Percentiles rank a stretch among this genome's conserved stretches.
phyloP scores from a whole-genome alignment of 2,888 invertebrate species.

The Caenorhabditis becei region DNA sequence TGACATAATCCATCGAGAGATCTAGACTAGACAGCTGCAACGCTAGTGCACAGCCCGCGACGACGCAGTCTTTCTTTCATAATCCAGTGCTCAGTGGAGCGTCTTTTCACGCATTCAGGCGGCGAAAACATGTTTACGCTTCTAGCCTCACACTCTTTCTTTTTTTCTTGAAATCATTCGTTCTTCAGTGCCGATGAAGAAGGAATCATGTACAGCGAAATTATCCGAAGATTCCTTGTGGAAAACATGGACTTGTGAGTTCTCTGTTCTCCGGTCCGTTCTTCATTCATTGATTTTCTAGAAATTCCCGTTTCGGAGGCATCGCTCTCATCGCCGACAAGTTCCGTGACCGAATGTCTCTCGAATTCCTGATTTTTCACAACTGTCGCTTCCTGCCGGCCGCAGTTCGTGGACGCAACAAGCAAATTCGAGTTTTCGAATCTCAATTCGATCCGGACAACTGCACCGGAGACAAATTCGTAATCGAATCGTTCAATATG shows the following conservation, averaged over 20 bases:
- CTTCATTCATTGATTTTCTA: not conserved
- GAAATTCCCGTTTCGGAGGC: conserved; percentile 40
- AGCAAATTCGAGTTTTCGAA: conserved; percentile 39
- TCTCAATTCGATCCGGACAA: conserved; percentile 50
- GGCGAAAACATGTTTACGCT: not conserved
- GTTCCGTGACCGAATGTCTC: conserved; percentile 33
- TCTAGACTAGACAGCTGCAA: too few relatives aligned
- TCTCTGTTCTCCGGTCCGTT: not conserved
- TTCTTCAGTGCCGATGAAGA: conserved; percentile 45
- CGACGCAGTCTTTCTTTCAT: too few relatives aligned
- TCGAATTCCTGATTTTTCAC: conserved; percentile 76
- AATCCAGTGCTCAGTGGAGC: not conserved
- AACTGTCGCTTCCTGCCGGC: conserved; percentile 74
- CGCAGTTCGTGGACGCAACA: conserved; percentile 62
- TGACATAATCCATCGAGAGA: too few relatives aligned
- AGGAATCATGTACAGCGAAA: conserved; percentile 48
- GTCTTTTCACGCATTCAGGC: not conserved
- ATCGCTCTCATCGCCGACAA: conserved; percentile 54
- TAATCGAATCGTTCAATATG: conserved; percentile 49
- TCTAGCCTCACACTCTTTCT: not conserved
- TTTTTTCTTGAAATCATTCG: not conserved
- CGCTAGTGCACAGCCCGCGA: too few relatives aligned
- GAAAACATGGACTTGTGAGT: conserved; percentile 48
- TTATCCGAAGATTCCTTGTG: conserved; percentile 31
- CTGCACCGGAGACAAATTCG: conserved; percentile 44